Evolutionary conservation across 2,888 invertebrate genomes (phyloP), one percentile per base, ranked within the genome.

Genomic region (Sinodicranocentrus sp.): DNA sequence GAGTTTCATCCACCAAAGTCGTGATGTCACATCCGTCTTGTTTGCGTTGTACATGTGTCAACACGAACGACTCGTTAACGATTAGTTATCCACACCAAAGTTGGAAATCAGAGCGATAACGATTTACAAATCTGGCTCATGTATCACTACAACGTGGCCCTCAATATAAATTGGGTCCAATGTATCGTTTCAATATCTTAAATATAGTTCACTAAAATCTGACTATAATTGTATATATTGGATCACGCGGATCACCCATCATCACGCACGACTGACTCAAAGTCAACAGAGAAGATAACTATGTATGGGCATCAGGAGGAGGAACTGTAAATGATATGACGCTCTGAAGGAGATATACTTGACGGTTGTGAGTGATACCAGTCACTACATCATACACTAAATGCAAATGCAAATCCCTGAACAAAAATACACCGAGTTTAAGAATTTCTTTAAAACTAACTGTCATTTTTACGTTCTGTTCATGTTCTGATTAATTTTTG

Each of bases 31-130:
- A 57, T 33, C 23, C 57, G 19, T 70, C 26, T 23, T 57, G 28
- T 13, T 65, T 19, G 44, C 44, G 43, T 65, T 65, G 68, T 70
- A 23, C 54, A 72, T 67, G 59, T 75, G 71, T 82, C 82, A 76
- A 76, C 82, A 76, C 59, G 75, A 61, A 57, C 21, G 43, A 71
- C 33, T 70, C 65, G 44, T 59, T 70, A 71, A 82, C 76, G 76
- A 82, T 82, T 82, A 59, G 82, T 76, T 82, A 76, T 70, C 15
- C 70, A 28, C 28, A 57, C 82, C 82, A 76, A 39, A 76, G 28
- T 76, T 76, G 82, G 82, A 76, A 61, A 63, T 44, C 13, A 10
- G 10, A 71, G 33, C 68, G 82, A 76, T 82, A 75, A 70, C 8
- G 54, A 43, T 33, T 67, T 61, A 63, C 59, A 33, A 75, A 76